Evolutionary conservation across 2,888 invertebrate genomes (phyloP), one percentile per base, ranked within the genome.

Genomic region (Megalurothrips usitatus): DNA sequence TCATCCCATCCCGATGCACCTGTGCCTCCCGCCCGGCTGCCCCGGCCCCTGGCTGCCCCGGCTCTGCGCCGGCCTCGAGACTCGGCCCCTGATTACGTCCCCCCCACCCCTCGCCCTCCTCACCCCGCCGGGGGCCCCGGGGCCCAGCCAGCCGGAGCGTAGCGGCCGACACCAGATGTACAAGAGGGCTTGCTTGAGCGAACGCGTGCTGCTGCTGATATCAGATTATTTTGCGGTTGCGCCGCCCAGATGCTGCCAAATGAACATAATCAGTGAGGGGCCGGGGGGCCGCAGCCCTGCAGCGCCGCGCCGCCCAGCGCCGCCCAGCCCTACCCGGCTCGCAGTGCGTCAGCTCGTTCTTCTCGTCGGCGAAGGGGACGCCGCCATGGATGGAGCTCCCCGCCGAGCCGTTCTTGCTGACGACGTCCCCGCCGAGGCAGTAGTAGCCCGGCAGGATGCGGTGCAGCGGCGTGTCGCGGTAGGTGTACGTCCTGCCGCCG

Each of bases 261-360:
- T 68, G 68, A 68, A 68, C 68, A 68, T 68, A 68, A 68, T 68
- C 68, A 68, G 68, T 11, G 68, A n/a, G 19, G 52, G 34, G 52
- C 14, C 52, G 52, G 52, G 14, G 49, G 49, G 10, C 49, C 49
- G 9, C 49, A 9, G 49, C 49, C 49, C 49, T 49, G 49, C n/a
- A n/a, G n/a, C 49, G 10, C 49, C 49, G 49, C 49, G 10, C 49
- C 49, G 49, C 49, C 49, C 14, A 9, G 49, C 49, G 10, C 52
- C 52, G 52, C 52, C 49, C 6, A 19, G 63, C 14, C 63, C 2
- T 23, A 68, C 68, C 68, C 11, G 68, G 68, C 68, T 68, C 68
- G 68, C 68, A 68, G 68, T 68, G 68, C 68, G 68, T 68, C 23
- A 68, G 68, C n/a, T 68, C 68, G 68, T 68, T 68, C 68, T 68